Evolutionary conservation across 2,888 invertebrate species (phyloP), one percentile per base, ranked within the genome.

Genomic region (Pocota personata): DNA sequence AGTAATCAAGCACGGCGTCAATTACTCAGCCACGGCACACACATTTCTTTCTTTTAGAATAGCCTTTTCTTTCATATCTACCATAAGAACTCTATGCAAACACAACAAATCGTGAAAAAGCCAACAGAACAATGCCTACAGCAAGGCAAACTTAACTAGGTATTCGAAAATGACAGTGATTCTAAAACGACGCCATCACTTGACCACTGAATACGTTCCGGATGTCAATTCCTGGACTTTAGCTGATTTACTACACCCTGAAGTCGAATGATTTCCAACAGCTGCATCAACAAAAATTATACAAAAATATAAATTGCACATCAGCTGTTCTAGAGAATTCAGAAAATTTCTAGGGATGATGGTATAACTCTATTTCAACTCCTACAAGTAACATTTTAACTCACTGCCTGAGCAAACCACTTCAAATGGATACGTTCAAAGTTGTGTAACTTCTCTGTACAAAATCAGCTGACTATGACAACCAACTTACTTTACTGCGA

Each of bases 391-490:
- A 21, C 3, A 21, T 21, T 48, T 21, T 8, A 21, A 30, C 55
- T 4, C 30, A 32, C 32, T 32, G 55, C 16, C 19, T 14, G 35
- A 4, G 32, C 50, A 16, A 55, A 32, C n/a, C 30, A 14, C 16
- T 14, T 10, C n/a, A 21, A 21, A 40, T 14, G 40, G 14, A 14
- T n/a, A 12, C 2, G n/a, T 50, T 35, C 30, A 32, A 4, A 57
- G 19, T 57, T 30, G 27, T 30, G 37, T 40, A 37, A 35, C 40
- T 3, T n/a, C 5, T 21, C 32, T 24, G 2, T 1, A 62, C 7
- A 43, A 30, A 69, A 55, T 57, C 69, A 69, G 67, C 67, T 69
- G 67, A 69, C 67, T 55, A 30, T 69, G 40, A 69, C 55, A 55
- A 8, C 16, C 27, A 69, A 24, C 12, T 32, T 50, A 35, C 27